A percentile compares a stretch with the other conserved stretches of the same genome.
Conservation (phyloP, 2,113 vertebrate species). For the Hystrix cristata region DNA sequence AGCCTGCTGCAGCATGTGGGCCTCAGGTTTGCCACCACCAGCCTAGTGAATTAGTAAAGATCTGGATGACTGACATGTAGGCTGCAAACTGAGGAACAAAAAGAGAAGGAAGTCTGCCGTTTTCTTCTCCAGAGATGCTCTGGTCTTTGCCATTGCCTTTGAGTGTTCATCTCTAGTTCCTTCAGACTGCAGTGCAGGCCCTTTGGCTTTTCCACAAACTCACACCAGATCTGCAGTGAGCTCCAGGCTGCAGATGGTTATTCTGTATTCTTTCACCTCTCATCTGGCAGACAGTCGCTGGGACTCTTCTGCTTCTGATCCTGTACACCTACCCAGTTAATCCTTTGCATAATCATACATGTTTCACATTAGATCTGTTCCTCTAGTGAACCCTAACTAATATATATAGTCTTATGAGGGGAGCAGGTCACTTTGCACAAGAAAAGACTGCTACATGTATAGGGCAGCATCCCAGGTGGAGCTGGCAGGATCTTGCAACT, state of each 20-base stretch:
- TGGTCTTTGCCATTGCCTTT: neutral
- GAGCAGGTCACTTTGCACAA: neutral
- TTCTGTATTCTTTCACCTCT: neutral
- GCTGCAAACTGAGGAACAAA: neutral
- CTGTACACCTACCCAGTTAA: neutral
- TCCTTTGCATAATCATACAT: neutral
- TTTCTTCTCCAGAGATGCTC: neutral
- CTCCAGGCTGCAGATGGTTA: neutral
- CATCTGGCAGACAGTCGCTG: neutral
- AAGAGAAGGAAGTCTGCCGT: neutral
- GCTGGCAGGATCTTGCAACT: neutral
- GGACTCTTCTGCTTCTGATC: neutral
- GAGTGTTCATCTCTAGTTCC: neutral
- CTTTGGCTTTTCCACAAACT: neutral
- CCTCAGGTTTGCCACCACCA: too few relatives aligned
- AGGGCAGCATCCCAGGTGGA: neutral
- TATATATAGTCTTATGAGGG: neutral
- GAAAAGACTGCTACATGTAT: neutral
- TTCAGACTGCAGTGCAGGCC: neutral
- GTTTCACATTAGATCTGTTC: neutral
- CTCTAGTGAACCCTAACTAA: neutral
- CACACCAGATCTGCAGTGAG: neutral
- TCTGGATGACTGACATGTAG: neutral
- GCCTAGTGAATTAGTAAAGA: neutral
- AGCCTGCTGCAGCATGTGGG: too few relatives aligned